phyloP scores from a whole-genome alignment of 2,113 vertebrate genomes.

The Xyrauchen texanus region DNA sequence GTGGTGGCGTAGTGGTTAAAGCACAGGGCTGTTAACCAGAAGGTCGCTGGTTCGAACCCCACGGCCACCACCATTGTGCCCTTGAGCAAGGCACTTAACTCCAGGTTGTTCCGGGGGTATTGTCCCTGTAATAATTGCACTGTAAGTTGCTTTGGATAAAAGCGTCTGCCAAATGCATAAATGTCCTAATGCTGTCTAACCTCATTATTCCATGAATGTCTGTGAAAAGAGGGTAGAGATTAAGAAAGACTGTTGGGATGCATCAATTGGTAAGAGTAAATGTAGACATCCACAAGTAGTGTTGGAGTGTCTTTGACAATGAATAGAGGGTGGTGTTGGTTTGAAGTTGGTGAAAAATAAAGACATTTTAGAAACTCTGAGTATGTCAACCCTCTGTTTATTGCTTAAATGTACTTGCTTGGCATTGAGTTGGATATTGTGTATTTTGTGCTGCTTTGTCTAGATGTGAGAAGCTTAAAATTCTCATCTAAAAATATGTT shows the following conservation, averaged over 20 bases:
- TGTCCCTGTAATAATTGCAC: too few species aligned
- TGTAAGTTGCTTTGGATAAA: too few species aligned
- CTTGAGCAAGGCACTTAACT: too few species aligned
- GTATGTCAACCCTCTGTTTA: conserved; percentile 27
- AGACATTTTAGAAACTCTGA: conserved; percentile 1
- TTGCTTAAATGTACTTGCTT: conserved; percentile 11
- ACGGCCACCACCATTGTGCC: too few species aligned
- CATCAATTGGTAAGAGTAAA: background rate
- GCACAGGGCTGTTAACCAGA: too few species aligned
- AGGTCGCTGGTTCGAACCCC: too few species aligned
- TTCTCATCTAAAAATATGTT: background rate
- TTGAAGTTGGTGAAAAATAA: background rate
- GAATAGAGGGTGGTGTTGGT: background rate
- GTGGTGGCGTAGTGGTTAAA: too few species aligned
- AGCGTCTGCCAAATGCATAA: too few species aligned
- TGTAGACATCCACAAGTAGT: background rate
- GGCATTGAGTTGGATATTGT: background rate
- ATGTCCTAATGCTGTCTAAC: background rate
- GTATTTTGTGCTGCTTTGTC: conserved; percentile 19
- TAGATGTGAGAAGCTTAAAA: conserved; percentile 34
- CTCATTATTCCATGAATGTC: background rate
- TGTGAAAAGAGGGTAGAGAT: background rate
- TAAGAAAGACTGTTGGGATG: background rate
- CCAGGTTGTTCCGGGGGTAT: too few species aligned
- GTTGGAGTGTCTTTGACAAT: conserved; percentile 32